Evolutionary conservation across 2,113 vertebrate species (phyloP).

Genomic region (Brachyhypopomus gauderio): DNA sequence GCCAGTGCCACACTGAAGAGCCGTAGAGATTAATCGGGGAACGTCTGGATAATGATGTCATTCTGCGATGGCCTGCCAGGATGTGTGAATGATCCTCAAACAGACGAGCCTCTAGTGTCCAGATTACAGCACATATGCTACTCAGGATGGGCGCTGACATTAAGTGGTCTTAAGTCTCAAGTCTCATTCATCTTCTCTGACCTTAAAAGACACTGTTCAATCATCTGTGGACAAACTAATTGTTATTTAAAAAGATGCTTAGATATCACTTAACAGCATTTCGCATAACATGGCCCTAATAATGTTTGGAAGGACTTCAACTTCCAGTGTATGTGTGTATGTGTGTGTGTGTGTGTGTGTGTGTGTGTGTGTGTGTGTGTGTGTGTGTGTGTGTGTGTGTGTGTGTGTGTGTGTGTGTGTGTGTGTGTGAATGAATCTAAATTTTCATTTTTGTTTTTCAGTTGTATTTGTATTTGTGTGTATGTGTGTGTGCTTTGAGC

Average conservation of each 20-base stretch:
- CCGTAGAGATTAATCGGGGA: slow-evolving; percentile 40
- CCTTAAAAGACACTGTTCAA: no score
- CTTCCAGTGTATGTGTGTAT: no score
- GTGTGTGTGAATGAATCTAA: background rate
- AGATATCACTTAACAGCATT: no score
- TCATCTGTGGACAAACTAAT: no score
- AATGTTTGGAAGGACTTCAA: no score
- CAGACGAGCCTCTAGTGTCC: slow-evolving; percentile 53
- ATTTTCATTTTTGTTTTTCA: slow-evolving; percentile 1
- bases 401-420: slow-evolving; percentile 1
- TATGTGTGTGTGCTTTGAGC: slow-evolving; percentile 22
- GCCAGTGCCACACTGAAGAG: background rate
- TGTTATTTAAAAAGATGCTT: no score
- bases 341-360: slow-evolving; percentile 26
- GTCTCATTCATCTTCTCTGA: no score
- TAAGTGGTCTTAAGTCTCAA: no score
- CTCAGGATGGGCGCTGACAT: no score
- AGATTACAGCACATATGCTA: slow-evolving; percentile 39
- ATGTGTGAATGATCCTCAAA: slow-evolving; percentile 51
- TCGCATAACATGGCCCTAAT: no score
- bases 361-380: background rate
- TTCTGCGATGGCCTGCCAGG: slow-evolving; percentile 21
- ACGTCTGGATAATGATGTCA: slow-evolving; percentile 51
- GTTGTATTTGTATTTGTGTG: slow-evolving; percentile 25
- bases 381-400: slow-evolving; percentile 32